Evolutionary conservation across 2,797 vertebrate species (phyloP), one percentile per base, ranked within the genome.

Genomic region (Ceyx erithaca): DNA sequence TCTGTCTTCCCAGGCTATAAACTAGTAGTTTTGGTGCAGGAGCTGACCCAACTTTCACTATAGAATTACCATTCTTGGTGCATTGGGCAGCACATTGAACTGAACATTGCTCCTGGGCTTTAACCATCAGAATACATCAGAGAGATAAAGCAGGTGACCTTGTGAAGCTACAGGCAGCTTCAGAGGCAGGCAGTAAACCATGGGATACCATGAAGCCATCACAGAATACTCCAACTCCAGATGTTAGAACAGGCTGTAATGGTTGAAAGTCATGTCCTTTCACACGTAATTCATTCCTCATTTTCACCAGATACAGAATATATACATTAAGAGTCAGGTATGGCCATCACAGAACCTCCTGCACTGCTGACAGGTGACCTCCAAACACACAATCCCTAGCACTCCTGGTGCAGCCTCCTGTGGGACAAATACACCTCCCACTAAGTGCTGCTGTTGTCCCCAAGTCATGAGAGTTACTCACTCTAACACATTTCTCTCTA

Each of bases 81-180:
- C 41, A 4, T 4, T 16, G 67, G 57, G 10, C 58, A 6, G 21
- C 2, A 3, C 19, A 0, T 7, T 12, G 49, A 25, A 14, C 0
- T 15, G 45, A 48, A 6, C 30, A 1, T 0, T 4, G 20, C 13
- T 40, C n/a, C 22, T 15, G 57, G 19, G 70, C 61, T 77, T 45
- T 26, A 37, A 17, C 23, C 30, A 3, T 14, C 57, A 19, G 46
- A n/a, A 31, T 3, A 9, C 20, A 14, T 5, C 37, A 14, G 35
- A 28, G 55, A 28, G 52, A 46, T 2, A 40, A 66, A 58, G 18
- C 15, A 20, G 5, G 11, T 13, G 1, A 9, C 21, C 48, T 26
- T 30, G 61, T 6, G 23, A 18, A 7, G 52, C 68, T 33, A 26
- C 14, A 52, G 35, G 4, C 58, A 51, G 1, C 37, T 12, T 25